A percentile compares a stretch with the other conserved stretches of the same genome.
Conservation (phyloP, 23 tunicate genomes). For the Diplosoma virens region DNA sequence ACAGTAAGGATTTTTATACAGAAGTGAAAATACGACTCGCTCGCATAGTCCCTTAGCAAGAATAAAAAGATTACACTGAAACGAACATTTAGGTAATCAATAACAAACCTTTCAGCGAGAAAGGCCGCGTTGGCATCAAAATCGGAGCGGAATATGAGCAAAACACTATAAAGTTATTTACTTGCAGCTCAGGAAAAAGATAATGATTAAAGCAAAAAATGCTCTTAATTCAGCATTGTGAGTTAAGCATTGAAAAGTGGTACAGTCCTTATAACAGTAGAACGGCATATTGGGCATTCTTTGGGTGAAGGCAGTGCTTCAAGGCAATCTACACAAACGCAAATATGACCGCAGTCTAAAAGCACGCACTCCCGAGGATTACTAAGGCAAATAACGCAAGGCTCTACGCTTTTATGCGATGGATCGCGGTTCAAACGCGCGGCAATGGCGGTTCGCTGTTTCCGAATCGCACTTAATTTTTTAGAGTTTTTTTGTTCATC, state of each 20-base stretch:
- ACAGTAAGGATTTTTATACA: no score
- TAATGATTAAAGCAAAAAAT: no score
- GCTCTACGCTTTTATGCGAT: neutral
- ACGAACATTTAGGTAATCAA: no score
- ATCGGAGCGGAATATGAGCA: no score
- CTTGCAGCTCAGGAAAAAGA: no score
- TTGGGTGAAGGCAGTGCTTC: conserved; percentile 66
- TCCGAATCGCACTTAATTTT: conserved; percentile 43
- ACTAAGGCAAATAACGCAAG: conserved; percentile 69
- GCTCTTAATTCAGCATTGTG: no score
- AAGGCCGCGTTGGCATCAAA: no score
- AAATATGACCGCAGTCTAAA: conserved; percentile 89
- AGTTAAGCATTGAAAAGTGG: conserved; percentile 52
- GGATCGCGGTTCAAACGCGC: conserved; percentile 22
- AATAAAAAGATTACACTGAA: no score
- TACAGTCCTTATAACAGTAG: conserved; percentile 42
- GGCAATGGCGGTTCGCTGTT: conserved; percentile 21
- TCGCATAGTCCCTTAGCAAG: no score
- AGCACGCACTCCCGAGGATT: conserved; percentile 86
- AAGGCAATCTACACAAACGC: conserved; percentile 82
- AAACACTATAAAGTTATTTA: no score
- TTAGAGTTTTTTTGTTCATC: conserved; percentile 21
- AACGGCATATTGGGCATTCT: conserved; percentile 84
- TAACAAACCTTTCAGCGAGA: no score
- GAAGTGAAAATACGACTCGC: no score